phyloP scores from a whole-genome alignment of 2,113 vertebrate genomes.

The Eudorcas thomsonii region DNA sequence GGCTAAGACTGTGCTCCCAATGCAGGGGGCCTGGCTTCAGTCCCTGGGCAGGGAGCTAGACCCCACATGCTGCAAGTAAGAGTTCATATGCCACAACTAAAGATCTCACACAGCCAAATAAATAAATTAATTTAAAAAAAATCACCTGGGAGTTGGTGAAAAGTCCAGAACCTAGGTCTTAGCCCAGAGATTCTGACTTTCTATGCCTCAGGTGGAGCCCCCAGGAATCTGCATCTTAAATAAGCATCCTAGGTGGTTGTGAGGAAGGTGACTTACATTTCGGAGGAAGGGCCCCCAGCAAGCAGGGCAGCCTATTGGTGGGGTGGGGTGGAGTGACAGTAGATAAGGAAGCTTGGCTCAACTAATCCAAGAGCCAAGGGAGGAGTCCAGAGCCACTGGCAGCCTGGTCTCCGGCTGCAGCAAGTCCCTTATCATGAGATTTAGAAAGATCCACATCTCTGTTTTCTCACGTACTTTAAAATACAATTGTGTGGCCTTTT shows the following conservation, averaged over 20 bases:
- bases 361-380: neutral
- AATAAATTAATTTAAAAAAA: neutral
- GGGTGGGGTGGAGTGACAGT: fast-evolving
- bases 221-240: neutral
- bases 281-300: neutral
- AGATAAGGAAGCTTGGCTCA: neutral
- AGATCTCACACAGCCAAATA: neutral
- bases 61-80: neutral
- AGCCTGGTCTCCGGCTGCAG: neutral
- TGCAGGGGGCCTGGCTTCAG: neutral
- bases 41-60: neutral
- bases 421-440: neutral
- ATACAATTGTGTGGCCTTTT: neutral
- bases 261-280: neutral
- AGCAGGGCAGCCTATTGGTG: neutral
- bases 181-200: neutral
- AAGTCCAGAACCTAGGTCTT: neutral
- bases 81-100: neutral
- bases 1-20: neutral
- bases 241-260: neutral
- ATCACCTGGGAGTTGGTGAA: no score
- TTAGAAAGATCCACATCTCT: slow-evolving; percentile 4
- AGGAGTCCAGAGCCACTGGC: neutral
- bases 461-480: slow-evolving; percentile 20
- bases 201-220: neutral